A percentile compares a stretch with the other conserved stretches of the same genome.
Conservation (phyloP, 2,888 invertebrate species). For the Calameuta idolon region DNA sequence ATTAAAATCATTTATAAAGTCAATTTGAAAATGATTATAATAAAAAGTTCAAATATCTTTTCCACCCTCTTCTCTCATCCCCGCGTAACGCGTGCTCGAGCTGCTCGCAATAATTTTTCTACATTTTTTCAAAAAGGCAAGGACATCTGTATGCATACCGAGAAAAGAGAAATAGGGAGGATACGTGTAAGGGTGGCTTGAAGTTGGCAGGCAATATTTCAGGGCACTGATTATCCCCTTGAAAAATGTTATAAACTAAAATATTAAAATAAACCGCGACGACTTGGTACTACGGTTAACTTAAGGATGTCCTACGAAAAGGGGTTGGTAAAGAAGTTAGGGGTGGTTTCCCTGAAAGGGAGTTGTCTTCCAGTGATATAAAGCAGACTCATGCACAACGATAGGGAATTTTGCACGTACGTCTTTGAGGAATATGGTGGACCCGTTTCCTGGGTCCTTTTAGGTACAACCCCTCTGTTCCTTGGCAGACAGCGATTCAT, state of each 20-base stretch:
- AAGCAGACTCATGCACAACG: conserved; percentile 28
- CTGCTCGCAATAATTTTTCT: neutral
- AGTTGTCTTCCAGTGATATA: conserved; percentile 27
- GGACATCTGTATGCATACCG: neutral
- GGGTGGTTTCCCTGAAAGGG: conserved; percentile 18
- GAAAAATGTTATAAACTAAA: conserved; percentile 21
- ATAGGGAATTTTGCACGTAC: neutral
- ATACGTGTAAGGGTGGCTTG: neutral
- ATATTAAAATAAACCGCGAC: conserved; percentile 38
- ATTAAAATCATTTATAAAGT: neutral
- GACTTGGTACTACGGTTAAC: conserved; percentile 9
- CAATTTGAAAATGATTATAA: neutral
- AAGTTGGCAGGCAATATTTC: neutral
- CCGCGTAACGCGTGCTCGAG: too few relatives aligned
- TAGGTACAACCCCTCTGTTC: conserved; percentile 5
- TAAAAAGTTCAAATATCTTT: neutral
- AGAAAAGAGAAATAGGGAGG: neutral
- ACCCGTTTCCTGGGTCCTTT: conserved; percentile 9
- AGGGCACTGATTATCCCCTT: neutral
- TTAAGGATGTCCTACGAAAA: neutral
- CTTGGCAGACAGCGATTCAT: conserved; percentile 7
- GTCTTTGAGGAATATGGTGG: neutral
- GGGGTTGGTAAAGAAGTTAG: conserved; percentile 21
- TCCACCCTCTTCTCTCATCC: too few relatives aligned
- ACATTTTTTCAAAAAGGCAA: neutral